Evolutionary conservation across 1,140 invertebrate species (phyloP).

Genomic region (Drepana arcuata): DNA sequence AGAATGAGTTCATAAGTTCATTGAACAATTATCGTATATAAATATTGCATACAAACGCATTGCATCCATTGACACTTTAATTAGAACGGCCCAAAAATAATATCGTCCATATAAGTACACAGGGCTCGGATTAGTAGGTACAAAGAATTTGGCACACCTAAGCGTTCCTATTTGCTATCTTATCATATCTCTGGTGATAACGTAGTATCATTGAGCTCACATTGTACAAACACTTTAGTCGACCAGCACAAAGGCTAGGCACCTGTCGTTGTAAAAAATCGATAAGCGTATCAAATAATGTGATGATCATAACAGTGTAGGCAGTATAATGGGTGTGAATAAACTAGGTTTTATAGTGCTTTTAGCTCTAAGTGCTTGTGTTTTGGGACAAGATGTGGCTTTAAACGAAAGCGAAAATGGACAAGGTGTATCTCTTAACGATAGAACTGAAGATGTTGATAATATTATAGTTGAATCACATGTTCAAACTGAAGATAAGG

Average conservation of each 20-base stretch:
- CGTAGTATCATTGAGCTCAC: conserved; percentile 55
- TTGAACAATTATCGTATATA: no score
- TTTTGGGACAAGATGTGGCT: conserved; percentile 41
- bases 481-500: conserved; percentile 8
- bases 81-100: conserved; percentile 5
- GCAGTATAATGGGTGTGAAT: conserved; percentile 48
- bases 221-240: conserved; percentile 46
- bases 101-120: no score
- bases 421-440: conserved; percentile 11
- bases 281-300: conserved; percentile 34
- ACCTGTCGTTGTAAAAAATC: conserved; percentile 46
- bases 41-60: no score
- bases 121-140: conserved; percentile 51
- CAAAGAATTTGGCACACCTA: conserved; percentile 70
- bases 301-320: conserved; percentile 30
- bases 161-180: conserved; percentile 62
- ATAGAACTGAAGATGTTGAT: conserved; percentile 4
- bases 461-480: not conserved
- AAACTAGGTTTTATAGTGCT: conserved; percentile 40
- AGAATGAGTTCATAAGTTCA: no score
- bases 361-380: conserved; percentile 49
- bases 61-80: no score
- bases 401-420: conserved; percentile 35
- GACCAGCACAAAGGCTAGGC: conserved; percentile 37
- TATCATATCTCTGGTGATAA: conserved; percentile 62